Evolutionary conservation across 2,113 vertebrate species (phyloP), one percentile per base, ranked within the genome.

Genomic region (Lophura nycthemera): DNA sequence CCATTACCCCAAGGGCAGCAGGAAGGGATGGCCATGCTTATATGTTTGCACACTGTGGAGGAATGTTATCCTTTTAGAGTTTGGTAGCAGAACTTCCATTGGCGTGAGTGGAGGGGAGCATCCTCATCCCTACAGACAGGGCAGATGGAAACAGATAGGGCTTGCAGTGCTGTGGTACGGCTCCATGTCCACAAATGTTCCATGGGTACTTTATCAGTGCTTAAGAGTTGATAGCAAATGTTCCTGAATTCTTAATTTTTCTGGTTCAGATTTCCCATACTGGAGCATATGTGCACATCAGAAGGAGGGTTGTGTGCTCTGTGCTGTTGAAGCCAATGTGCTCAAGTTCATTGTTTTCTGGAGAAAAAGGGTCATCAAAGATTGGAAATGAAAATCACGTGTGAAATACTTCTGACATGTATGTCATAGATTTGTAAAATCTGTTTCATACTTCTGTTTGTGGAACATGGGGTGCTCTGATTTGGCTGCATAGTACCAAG

Each of bases 381-480:
- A 65, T 84, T 60, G 64, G 52, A 86, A 91, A 93, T 78, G 16
- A 89, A 93, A 92, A 85, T 92, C 14, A 72, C 32, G 78, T 86
- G 64, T 86, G 76, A 88, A 88, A 90, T 94, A 84, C 65, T 95
- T 90, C 61, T 74, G 87, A 82, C 0, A 0, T 59, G 50, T 87
- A 77, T 89, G 89, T 95, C 64, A 93, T 86, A 45, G 83, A 73
- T 95, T 92, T 88, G 34, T 92, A 77, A 87, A 86, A 90, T 92
- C 89, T 85, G 67, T 60, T 93, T 81, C 63, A 70, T 84, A 65
- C 74, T 91, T 90, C 67, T 64, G 42, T 83, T 85, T 89, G 70
- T 75, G 77, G 79, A 92, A 77, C 42, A 7, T 48, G 83, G 77
- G 38, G 50, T 97, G 87, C 90, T 92, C 89, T 96, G 74, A 76